Evolutionary conservation across 2,113 vertebrate genomes (phyloP).

Genomic region (Psittacula cyanocephala): DNA sequence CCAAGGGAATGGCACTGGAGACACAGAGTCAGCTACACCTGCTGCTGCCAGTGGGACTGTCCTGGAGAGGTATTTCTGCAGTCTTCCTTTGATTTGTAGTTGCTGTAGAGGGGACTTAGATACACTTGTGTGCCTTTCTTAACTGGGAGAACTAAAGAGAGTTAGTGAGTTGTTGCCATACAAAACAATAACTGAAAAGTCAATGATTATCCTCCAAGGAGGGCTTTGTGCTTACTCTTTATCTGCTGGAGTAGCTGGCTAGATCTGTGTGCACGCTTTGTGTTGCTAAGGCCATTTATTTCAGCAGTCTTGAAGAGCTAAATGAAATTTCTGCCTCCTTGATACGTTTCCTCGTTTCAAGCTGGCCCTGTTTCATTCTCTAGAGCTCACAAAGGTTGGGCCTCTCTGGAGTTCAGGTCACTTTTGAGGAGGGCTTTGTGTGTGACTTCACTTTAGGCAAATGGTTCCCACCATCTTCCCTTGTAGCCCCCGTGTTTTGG

Average conservation of each 20-base stretch:
- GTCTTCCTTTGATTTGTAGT: not conserved
- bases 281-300: not conserved
- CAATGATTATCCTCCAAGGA: not conserved
- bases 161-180: not conserved
- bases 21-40: conserved; percentile 83
- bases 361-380: not conserved
- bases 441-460: not conserved
- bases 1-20: conserved; percentile 86
- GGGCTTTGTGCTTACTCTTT: not conserved
- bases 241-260: not conserved
- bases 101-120: not conserved
- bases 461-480: not conserved
- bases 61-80: conserved; percentile 86
- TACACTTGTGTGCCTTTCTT: not conserved
- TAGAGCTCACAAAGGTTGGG: not conserved
- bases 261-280: not conserved
- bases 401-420: not conserved
- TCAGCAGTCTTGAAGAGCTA: not conserved
- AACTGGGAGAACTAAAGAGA: not conserved
- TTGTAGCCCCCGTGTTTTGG: accelerated
- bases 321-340: not conserved
- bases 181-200: not conserved
- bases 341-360: not conserved
- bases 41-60: conserved; percentile 85
- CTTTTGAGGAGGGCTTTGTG: not conserved